Conservation (phyloP, 2,113 vertebrate genomes). For the Pangasianodon hypophthalmus region DNA sequence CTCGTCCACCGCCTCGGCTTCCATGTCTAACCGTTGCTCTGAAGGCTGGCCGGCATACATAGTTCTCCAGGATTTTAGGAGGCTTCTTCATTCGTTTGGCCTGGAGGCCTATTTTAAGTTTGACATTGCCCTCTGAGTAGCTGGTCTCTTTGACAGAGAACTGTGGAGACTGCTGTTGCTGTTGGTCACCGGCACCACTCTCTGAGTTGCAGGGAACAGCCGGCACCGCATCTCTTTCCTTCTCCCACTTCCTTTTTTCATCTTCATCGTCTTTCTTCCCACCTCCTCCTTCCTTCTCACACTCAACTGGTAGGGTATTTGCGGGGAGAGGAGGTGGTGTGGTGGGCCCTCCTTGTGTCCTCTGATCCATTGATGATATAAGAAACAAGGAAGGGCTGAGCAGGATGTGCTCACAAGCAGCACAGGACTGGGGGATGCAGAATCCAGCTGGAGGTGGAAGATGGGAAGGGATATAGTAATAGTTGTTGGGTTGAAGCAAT, state of each 20-base stretch:
- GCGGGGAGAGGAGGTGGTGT: constrained; percentile 71
- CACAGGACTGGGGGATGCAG: constrained; percentile 51
- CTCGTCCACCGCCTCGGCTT: constrained; percentile 62
- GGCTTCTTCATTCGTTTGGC: constrained; percentile 97
- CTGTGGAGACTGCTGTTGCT: constrained; percentile 74
- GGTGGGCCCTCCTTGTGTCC: constrained; percentile 72
- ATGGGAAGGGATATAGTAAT: constrained; percentile 58
- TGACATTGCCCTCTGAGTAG: constrained; percentile 91
- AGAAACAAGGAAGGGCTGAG: constrained; percentile 48
- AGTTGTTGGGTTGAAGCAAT: constrained; percentile 60
- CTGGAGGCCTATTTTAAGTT: constrained; percentile 95
- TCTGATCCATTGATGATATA: constrained; percentile 75
- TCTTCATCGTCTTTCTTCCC: constrained; percentile 78
- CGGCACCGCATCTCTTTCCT: constrained; percentile 67
- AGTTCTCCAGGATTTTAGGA: constrained; percentile 96
- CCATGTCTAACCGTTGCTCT: constrained; percentile 84
- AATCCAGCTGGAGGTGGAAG: constrained; percentile 45
- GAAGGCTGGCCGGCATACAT: constrained; percentile 94
- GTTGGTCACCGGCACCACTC: constrained; percentile 61
- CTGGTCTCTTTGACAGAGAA: constrained; percentile 96
- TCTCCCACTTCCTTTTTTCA: constrained; percentile 72
- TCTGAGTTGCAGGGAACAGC: constrained; percentile 50
- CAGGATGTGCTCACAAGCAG: constrained; percentile 51
- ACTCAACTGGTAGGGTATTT: constrained; percentile 64
- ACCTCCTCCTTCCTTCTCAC: constrained; percentile 74